phyloP scores from a whole-genome alignment of 2,113 vertebrate genomes.

The Eleginops maclovinus region DNA sequence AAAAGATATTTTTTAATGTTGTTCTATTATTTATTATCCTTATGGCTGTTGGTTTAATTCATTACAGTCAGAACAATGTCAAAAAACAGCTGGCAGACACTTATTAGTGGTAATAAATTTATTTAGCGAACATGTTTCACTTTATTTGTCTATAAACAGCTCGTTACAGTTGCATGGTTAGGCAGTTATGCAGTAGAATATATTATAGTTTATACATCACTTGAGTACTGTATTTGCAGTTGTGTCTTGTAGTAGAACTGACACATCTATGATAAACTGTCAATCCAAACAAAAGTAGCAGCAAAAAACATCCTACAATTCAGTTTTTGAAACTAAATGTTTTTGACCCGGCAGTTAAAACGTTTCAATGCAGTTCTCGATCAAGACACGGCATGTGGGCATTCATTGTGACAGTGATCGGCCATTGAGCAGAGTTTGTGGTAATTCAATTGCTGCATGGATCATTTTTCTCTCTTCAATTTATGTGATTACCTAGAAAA shows the following conservation, averaged over 20 bases:
- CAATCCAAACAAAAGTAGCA: neutral
- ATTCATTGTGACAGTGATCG: conserved; percentile 65
- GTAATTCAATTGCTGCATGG: conserved; percentile 24
- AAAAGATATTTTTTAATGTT: neutral
- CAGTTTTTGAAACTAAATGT: conserved; percentile 38
- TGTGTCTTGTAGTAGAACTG: neutral
- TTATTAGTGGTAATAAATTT: neutral
- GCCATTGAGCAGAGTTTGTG: conserved; percentile 38
- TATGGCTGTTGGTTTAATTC: neutral
- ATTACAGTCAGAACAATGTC: neutral
- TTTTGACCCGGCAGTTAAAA: conserved; percentile 44
- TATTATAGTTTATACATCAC: too few relatives aligned
- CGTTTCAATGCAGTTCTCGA: conserved; percentile 32
- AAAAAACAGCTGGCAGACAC: neutral
- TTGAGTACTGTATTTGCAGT: too few relatives aligned
- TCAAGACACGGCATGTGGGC: conserved; percentile 52
- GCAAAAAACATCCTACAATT: neutral
- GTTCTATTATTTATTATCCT: conserved; percentile 4
- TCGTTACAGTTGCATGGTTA: neutral
- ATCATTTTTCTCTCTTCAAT: conserved; percentile 20
- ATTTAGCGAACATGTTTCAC: neutral
- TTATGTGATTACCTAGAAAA: conserved; percentile 37
- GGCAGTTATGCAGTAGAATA: conserved; percentile 1
- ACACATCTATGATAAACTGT: neutral
- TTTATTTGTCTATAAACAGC: too few relatives aligned